Evolutionary conservation across 2,888 invertebrate genomes (phyloP).

Genomic region (Chesias legatella): DNA sequence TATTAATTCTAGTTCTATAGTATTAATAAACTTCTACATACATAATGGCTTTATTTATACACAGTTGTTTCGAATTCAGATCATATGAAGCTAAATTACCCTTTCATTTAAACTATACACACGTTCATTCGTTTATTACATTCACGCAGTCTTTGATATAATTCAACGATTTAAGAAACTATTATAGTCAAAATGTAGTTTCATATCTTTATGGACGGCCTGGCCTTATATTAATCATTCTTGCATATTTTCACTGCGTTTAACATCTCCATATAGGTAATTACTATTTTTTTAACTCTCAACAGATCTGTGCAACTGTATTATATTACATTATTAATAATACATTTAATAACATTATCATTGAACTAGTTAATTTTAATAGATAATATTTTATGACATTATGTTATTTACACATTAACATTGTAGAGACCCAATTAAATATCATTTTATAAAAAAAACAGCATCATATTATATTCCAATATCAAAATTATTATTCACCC

Average conservation of each 20-base stretch:
- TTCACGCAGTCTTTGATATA: constrained; percentile 64
- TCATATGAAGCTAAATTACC: constrained; percentile 30
- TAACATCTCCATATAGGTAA: too few species aligned
- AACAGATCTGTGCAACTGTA: constrained; percentile 18
- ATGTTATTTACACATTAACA: constrained; percentile 12
- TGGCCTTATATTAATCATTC: constrained; percentile 50
- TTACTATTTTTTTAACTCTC: constrained; percentile 1
- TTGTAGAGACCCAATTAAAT: constrained; percentile 2
- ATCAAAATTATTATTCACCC: constrained; percentile 4
- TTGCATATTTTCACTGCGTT: constrained; percentile 31
- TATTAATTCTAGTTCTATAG: constrained; percentile 43
- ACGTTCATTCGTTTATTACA: too few species aligned
- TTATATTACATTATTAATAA: constrained; percentile 4
- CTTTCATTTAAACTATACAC: constrained; percentile 29
- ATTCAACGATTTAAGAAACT: constrained; percentile 47
- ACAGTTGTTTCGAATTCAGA: neutral
- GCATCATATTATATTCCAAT: neutral
- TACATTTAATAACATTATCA: constrained; percentile 3
- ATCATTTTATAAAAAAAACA: constrained; percentile 2
- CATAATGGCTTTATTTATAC: constrained; percentile 25
- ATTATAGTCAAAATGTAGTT: constrained; percentile 28
- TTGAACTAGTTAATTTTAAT: constrained; percentile 7
- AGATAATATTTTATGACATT: constrained; percentile 12
- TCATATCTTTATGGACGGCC: constrained; percentile 67
- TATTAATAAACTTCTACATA: constrained; percentile 24